Evolutionary conservation across 1,140 invertebrate genomes (phyloP).

Genomic region (Drosophila sproati): DNA sequence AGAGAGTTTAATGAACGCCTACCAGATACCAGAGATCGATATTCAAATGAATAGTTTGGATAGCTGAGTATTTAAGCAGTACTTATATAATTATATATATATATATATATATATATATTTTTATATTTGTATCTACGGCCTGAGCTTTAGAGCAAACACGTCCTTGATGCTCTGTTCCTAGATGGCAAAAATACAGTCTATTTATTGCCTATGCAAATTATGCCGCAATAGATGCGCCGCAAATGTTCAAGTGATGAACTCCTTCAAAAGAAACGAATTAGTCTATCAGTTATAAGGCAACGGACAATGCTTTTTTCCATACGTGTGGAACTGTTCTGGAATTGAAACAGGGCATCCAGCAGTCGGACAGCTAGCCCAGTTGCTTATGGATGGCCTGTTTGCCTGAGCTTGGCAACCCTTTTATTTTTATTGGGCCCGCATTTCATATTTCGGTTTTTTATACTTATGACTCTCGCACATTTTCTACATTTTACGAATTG

Average conservation of each 20-base stretch:
- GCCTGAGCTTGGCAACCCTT: slow-evolving; percentile 13
- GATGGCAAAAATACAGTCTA: too few species aligned
- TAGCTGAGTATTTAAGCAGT: neutral
- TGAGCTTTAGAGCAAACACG: too few species aligned
- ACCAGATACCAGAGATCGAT: neutral
- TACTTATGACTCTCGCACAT: slow-evolving; percentile 35
- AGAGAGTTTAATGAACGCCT: neutral
- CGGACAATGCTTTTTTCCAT: too few species aligned
- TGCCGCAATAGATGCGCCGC: too few species aligned
- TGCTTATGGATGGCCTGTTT: neutral
- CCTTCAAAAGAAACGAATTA: too few species aligned
- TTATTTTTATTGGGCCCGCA: slow-evolving; percentile 24
- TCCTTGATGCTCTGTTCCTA: too few species aligned
- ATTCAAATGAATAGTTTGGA: slow-evolving; percentile 6
- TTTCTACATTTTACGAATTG: slow-evolving; percentile 44
- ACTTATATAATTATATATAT: neutral
- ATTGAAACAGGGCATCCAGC: neutral
- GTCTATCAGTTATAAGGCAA: too few species aligned
- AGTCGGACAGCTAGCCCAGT: neutral
- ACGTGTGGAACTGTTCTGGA: too few species aligned
- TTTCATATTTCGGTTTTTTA: slow-evolving; percentile 39
- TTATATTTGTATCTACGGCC: neutral
- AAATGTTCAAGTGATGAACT: too few species aligned
- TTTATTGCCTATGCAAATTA: too few species aligned
- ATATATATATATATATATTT: neutral